Percentiles rank a stretch among this genome's conserved stretches.
Evolutionary conservation across 2,113 vertebrate species (phyloP).

Genomic region (Syrmaticus mikado): DNA sequence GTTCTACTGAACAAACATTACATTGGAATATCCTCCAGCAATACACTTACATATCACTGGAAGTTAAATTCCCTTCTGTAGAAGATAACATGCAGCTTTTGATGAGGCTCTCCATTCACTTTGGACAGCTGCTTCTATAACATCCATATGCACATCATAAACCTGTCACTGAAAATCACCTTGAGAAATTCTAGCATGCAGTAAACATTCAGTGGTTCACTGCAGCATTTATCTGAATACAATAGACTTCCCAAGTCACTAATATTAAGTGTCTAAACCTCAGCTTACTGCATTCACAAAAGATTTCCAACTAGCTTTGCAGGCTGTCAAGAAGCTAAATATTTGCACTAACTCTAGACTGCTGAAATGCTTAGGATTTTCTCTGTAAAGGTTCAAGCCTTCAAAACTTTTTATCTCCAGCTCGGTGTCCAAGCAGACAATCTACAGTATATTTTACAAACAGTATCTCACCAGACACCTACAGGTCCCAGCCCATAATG

Average conservation of each 20-base stretch:
- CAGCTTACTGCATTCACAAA: background rate
- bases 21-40: background rate
- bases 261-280: background rate
- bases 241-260: background rate
- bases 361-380: background rate
- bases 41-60: background rate
- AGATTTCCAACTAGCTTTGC: background rate
- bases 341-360: background rate
- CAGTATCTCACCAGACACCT: background rate
- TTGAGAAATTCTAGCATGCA: background rate
- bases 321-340: background rate
- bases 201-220: background rate
- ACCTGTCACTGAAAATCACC: constrained; percentile 14
- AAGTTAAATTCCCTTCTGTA: background rate
- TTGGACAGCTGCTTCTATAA: background rate
- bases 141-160: background rate
- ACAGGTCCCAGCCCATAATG: fast-evolving
- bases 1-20: background rate
- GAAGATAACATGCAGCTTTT: background rate
- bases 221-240: background rate
- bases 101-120: background rate
- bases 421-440: background rate
- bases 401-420: background rate
- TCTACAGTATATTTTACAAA: background rate
- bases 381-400: background rate